A percentile compares a stretch with the other conserved stretches of the same genome.
These are phyloP conservation scores for Euleptes europaea DNA, from an alignment of 2,113 vertebrate genomes.

Conservation along the genomic window DNA sequence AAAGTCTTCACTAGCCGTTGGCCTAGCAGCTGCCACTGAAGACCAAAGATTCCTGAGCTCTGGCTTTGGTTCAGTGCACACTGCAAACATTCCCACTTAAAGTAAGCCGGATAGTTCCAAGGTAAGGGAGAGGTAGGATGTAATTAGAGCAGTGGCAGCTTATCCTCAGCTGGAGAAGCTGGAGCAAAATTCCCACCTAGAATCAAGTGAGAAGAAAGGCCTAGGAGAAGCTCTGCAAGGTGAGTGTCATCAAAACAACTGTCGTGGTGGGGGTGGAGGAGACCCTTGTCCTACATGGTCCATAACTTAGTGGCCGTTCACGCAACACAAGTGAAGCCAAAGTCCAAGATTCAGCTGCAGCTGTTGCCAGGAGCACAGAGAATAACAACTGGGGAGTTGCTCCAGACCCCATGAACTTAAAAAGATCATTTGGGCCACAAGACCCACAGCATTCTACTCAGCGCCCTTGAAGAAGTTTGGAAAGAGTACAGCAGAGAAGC, in stretches of 20 bases:
- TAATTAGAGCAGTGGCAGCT: too few relatives aligned
- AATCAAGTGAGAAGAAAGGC: neutral
- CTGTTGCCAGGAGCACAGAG: neutral
- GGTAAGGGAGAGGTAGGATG: neutral
- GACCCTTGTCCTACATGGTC: too few relatives aligned
- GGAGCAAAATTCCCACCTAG: neutral
- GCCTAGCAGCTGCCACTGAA: neutral
- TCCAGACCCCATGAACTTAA: neutral
- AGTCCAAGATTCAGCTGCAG: neutral
- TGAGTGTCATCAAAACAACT: neutral
- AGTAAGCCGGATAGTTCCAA: neutral
- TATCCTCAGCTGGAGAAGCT: neutral
- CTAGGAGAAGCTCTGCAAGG: neutral
- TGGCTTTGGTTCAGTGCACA: neutral
- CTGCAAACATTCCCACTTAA: neutral
- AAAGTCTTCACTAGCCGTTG: neutral
- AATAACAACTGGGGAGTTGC: neutral
- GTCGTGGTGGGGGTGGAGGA: neutral
- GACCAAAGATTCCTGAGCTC: neutral
- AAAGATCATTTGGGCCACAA: neutral
- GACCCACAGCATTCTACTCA: too few relatives aligned
- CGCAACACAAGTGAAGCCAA: too few relatives aligned
- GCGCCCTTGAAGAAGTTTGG: neutral
- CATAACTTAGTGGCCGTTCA: too few relatives aligned
- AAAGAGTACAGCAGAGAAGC: too few relatives aligned